Base-by-base conservation (phyloP, 2,888 invertebrate species). In the Empis livida region DNA sequence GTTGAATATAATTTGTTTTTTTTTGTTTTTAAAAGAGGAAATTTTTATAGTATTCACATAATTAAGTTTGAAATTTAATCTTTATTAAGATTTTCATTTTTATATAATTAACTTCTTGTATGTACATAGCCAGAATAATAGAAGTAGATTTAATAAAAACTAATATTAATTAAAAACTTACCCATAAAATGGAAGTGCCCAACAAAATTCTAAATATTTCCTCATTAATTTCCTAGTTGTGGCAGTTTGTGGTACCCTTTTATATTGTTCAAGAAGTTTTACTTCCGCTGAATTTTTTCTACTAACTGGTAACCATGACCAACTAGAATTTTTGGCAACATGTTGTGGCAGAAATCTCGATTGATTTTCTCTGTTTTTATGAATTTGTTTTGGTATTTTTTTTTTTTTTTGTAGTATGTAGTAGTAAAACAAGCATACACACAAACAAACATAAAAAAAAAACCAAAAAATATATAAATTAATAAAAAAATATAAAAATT, bases 161-260 rank as follows among this genome's bases (percentile, higher is more conserved):
- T n/a, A n/a, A n/a, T n/a, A n/a, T n/a, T 38, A 14, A 35, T 38
- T 14, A 9, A 15, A 41, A 31, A 61, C 70, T 65, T 62, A 83
- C 87, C 94, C 94, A 70, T 91, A 94, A 67, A 85, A 89, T 43
- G 86, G 91, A 55, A 94, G 73, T 5, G 90, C 84, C 78, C 94
- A 86, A 57, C 89, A 91, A 63, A 92, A 87, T 58, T 91, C 85
- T 54, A 95, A 74, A 72, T 95, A 95, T 64, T 90, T 90, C 60
- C 84, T 78, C 57, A 92, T 81, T 49, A 94, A 75, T 63, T 90
- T 90, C 49, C 85, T 72, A 6, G 88, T 82, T 45, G 90, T 86
- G 10, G 83, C 80, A 44, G 85, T 83, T 45, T 80, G 82, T 31
- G 90, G 88, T 53, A 92, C 86, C 23, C 87, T 73, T 64, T 89